These are phyloP conservation scores for Macrosteles quadrilineatus DNA, from an alignment of 1,140 invertebrate genomes.

Conservation along the genomic window DNA sequence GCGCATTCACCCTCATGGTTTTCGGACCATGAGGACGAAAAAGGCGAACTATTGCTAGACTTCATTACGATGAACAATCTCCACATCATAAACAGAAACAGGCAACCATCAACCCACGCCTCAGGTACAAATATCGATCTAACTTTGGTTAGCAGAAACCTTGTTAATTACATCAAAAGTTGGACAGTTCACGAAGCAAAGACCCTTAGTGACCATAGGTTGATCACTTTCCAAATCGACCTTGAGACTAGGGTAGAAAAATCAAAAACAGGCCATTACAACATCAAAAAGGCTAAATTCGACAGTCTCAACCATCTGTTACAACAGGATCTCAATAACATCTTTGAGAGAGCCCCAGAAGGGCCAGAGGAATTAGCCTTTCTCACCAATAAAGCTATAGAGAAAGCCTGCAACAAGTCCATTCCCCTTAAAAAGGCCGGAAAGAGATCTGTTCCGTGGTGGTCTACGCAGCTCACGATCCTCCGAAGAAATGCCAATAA, in stretches of 20 bases:
- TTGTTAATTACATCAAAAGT: neutral
- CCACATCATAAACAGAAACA: neutral
- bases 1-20: neutral
- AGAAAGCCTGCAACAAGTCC: neutral
- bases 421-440: neutral
- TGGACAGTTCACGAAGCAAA: neutral
- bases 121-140: neutral
- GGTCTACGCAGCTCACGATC: neutral
- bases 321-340: too few species aligned
- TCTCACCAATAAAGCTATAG: neutral
- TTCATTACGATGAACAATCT: neutral
- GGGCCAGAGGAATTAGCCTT: too few species aligned
- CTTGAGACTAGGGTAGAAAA: neutral
- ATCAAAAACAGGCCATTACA: neutral
- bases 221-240: neutral
- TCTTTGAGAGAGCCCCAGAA: too few species aligned
- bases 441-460: neutral
- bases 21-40: neutral
- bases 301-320: neutral
- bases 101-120: neutral
- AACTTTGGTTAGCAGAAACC: neutral
- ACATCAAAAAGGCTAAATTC: neutral
- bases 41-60: neutral
- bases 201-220: neutral
- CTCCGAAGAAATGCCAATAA: neutral